Evolutionary conservation across 2,888 invertebrate species (phyloP), one percentile per base, ranked within the genome.

Genomic region (Geotrupes spiniger): DNA sequence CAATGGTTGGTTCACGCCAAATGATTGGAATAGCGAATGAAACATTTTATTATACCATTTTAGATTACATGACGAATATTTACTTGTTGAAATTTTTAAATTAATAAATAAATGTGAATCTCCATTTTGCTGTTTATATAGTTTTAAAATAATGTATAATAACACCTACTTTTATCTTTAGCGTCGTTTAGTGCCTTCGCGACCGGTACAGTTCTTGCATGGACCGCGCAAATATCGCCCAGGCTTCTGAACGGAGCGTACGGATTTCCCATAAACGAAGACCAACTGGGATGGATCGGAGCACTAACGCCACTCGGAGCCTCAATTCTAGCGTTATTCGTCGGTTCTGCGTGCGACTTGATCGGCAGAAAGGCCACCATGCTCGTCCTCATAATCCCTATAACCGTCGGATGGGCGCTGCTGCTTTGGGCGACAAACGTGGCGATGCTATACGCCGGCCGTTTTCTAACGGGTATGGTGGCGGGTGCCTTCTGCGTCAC

Each of bases 401-500:
- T 86, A 63, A 78, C 79, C 0, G 17, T 83, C 2, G 89, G 89
- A 11, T 89, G 88, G 88, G 68, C 77, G 2, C 63, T 87, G 10
- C 79, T 89, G 9, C 80, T 82, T 36, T 85, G 82, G 72, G 82
- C 87, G 0, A 67, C 74, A 1, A 79, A 78, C 40, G 74, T 82
- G 0, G 64, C 65, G 0, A 81, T 83, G 79, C 72, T 84, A 2
- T 79, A 81, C 58, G 69, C 75, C 0, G 85, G 84, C 0, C 73
- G 85, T 40, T 79, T 87, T 36, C 73, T 88, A 16, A 81, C 82
- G 1, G 90, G 89, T 16, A 64, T 86, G 17, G 82, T 85, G 9
- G 83, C 83, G 16, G 89, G 90, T 11, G 85, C 89, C 0, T 86
- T 86, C 62, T 89, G 88, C 58, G 83, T 89, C 8, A 83, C 86